phyloP scores from a whole-genome alignment of 1,140 invertebrate species.

The Diabrotica virgifera region DNA sequence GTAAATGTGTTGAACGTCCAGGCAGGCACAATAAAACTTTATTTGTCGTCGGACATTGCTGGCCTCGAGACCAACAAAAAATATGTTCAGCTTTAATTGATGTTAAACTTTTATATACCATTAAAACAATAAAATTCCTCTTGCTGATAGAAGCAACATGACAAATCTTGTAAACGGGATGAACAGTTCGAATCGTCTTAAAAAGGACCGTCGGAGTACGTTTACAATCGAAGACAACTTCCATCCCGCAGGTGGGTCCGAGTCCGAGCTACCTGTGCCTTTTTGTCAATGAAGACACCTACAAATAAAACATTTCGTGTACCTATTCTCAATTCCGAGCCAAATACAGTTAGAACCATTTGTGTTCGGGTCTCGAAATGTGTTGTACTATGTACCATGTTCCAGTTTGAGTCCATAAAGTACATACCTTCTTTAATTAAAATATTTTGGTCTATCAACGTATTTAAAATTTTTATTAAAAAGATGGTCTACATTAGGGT shows the following conservation, averaged over 20 bases:
- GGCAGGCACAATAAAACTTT: constrained; percentile 17
- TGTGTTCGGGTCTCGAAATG: too few relatives aligned
- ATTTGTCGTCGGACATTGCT: constrained; percentile 15
- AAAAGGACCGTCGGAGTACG: background rate
- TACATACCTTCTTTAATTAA: too few relatives aligned
- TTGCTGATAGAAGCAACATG: background rate
- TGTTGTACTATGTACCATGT: too few relatives aligned
- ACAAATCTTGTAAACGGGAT: constrained; percentile 2
- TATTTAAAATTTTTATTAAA: too few relatives aligned
- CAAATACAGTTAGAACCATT: too few relatives aligned
- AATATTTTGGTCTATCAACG: too few relatives aligned
- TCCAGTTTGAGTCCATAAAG: too few relatives aligned
- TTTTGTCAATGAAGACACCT: background rate
- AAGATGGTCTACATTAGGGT: too few relatives aligned
- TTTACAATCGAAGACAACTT: background rate
- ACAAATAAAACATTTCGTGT: background rate
- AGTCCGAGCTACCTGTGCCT: background rate
- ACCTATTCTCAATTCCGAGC: too few relatives aligned
- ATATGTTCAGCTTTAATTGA: constrained; percentile 13
- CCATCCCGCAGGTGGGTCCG: background rate
- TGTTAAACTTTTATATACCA: constrained; percentile 11
- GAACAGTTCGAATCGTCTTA: background rate
- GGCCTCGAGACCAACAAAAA: constrained; percentile 11
- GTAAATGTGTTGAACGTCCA: constrained; percentile 4
- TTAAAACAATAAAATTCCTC: constrained; percentile 14